Percentiles rank a stretch among this genome's conserved stretches.
These are phyloP conservation scores for Tinamus guttatus DNA, from an alignment of 2,113 vertebrate genomes.

Conservation along the genomic window DNA sequence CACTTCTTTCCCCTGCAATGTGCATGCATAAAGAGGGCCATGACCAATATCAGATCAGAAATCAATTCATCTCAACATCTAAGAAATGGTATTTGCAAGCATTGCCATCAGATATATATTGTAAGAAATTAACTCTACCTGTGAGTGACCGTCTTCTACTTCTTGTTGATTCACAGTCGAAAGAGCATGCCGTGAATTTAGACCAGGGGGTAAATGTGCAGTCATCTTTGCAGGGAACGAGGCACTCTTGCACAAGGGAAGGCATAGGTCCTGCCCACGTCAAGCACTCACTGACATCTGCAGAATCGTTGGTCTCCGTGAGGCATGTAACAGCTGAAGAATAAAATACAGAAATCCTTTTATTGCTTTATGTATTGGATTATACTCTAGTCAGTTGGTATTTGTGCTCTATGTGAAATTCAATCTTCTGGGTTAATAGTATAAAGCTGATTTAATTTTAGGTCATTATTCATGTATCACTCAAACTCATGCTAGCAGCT, in stretches of 20 bases:
- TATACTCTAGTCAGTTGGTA: background rate
- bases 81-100: background rate
- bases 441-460: background rate
- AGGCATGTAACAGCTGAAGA: constrained; percentile 87
- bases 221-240: constrained; percentile 89
- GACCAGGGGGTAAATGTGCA: constrained; percentile 93
- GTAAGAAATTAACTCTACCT: constrained; percentile 75
- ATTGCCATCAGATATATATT: background rate
- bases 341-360: background rate
- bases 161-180: constrained; percentile 81
- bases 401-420: background rate
- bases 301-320: constrained; percentile 75
- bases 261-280: constrained; percentile 85
- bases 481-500: background rate
- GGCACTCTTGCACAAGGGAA: constrained; percentile 83
- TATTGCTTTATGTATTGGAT: accelerated
- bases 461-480: background rate
- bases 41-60: background rate
- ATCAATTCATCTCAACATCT: background rate
- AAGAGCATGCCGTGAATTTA: constrained; percentile 86
- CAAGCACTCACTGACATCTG: constrained; percentile 83
- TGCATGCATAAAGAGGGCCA: background rate
- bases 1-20: background rate
- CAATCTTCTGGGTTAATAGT: background rate
- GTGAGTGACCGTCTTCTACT: constrained; percentile 85